Base-by-base conservation (phyloP, 2,888 invertebrate species). In the Yponomeuta evonymella region DNA sequence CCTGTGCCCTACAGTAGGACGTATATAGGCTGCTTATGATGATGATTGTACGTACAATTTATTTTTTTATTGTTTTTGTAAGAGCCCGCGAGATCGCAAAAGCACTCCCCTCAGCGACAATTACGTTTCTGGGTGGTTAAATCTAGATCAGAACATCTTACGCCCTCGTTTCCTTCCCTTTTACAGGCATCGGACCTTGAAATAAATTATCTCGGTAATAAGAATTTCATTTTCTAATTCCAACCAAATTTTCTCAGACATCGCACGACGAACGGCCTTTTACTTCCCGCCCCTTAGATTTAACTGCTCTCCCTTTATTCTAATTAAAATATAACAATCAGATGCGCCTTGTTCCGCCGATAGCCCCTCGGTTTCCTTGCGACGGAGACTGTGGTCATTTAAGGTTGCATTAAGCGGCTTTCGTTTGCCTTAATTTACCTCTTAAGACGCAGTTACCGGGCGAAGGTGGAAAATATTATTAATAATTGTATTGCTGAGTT, bases 291-390 rank as follows among this genome's bases (percentile, higher is more conserved):
- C 70, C 69, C 72, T 68, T 78, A 78, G 83, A 81, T 81, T 80
- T 80, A 81, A 82, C 80, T 80, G 75, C 75, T 78, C 77, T 79
- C 75, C 78, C 73, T 75, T 58, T 76, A 75, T 78, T 74, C 77
- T 83, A 83, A 84, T 84, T 84, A 85, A 84, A 85, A 82, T 79
- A 79, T 81, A 78, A 78, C 80, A 82, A 79, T 80, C 77, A 81
- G 51, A 58, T 58, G 51, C 15, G 51, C 15, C 51, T 58, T 58
- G 12, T 12, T 58, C 51, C 15, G 51, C 43, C 43, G 43, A 43
- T 43, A 43, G 43, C 43, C 43, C 8, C 43, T 8, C 43, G 43
- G 43, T 43, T 43, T 43, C 8, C 0, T 8, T 8, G 43, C 5
- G 43, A 43, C 43, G 43, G 43, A 43, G 43, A 43, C 43, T 43